These are phyloP conservation scores for Anguilla megastoma DNA, from an alignment of 2,797 vertebrate species.

Conservation along the genomic window DNA sequence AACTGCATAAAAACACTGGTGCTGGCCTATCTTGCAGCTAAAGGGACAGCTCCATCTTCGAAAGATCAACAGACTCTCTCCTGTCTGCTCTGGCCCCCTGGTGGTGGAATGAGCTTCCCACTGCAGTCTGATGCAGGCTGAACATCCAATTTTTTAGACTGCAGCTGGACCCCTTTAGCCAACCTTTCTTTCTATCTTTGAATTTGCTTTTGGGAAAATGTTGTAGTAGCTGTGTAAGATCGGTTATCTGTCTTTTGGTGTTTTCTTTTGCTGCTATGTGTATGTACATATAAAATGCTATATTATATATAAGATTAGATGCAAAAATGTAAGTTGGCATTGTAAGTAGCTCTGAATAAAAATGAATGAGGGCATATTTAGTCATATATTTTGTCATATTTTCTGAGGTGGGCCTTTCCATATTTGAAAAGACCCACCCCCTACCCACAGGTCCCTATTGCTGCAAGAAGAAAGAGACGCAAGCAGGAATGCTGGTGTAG, in stretches of 20 bases:
- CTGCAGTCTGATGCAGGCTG: too few relatives aligned
- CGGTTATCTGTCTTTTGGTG: too few relatives aligned
- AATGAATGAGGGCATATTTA: background rate
- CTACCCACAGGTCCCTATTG: background rate
- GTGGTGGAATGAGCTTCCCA: too few relatives aligned
- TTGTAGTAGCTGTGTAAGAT: too few relatives aligned
- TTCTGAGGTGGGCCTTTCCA: background rate
- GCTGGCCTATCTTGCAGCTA: background rate
- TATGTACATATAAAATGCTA: background rate
- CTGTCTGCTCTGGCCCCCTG: too few relatives aligned
- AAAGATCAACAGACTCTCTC: background rate
- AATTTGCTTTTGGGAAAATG: too few relatives aligned
- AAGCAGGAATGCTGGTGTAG: background rate
- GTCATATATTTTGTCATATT: background rate
- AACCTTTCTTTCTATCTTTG: too few relatives aligned
- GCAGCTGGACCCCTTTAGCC: too few relatives aligned
- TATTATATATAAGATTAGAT: background rate
- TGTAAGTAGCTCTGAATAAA: background rate
- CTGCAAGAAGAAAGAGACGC: background rate
- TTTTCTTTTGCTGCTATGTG: too few relatives aligned
- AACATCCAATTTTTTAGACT: too few relatives aligned
- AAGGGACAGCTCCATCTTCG: background rate
- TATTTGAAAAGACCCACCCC: background rate
- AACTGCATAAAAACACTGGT: background rate
- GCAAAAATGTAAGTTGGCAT: background rate